Evolutionary conservation across 2,888 invertebrate species (phyloP), one percentile per base, ranked within the genome.

Genomic region (Drosophila infuscata): DNA sequence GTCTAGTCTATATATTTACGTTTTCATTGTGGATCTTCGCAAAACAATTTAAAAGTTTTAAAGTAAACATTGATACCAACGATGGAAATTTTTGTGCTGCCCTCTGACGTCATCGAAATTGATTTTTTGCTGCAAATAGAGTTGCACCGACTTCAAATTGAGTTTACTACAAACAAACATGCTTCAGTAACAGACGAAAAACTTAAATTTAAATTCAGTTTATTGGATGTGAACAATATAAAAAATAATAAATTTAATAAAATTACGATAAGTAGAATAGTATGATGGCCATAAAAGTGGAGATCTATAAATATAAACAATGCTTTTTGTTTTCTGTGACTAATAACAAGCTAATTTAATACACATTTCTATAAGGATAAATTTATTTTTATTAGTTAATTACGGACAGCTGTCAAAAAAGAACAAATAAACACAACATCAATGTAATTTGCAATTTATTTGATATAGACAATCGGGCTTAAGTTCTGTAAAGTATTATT

Each of bases 31-130:
- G 33, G 4, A 66, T 17, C 56, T 76, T 48, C 38, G 33, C 32
- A 52, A 46, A 51, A 25, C 61, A 46, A 69, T 65, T 60, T 59
- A 56, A 67, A 74, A 67, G 49, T 41, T 63, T 20, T 8, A 53
- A 76, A 57, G 65, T 64, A 70, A 81, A 68, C 78, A 79, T 71
- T 60, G n/a, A 66, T 25, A 12, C 43, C 49, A 59, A 41, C 54
- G 62, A 76, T 60, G 49, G 41, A 68, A 65, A 52, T 54, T 33
- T 61, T 46, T n/a, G n/a, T n/a, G n/a, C n/a, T n/a, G n/a, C n/a
- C n/a, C n/a, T n/a, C n/a, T n/a, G n/a, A n/a, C n/a, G n/a, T n/a
- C n/a, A n/a, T n/a, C n/a, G n/a, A n/a, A n/a, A n/a, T n/a, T n/a
- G n/a, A n/a, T 49, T 71, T 58, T 20, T n/a, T 41, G 30, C 58